Percentiles rank a stretch among this genome's conserved stretches.
Conservation (phyloP, 2,113 vertebrate species). For the Propithecus coquereli region DNA sequence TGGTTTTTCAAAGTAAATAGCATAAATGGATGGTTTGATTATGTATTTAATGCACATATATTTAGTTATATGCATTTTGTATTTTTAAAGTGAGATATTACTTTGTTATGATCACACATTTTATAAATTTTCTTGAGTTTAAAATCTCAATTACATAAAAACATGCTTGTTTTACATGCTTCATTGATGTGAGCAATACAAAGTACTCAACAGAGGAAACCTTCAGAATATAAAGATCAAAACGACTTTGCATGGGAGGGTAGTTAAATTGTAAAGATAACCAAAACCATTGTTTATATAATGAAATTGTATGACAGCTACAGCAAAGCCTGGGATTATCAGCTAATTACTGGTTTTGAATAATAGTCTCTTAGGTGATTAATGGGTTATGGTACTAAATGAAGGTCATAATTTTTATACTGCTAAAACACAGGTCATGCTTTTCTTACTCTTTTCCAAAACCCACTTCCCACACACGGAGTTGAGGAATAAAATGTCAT, state of each 20-base stretch:
- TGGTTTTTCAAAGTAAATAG: constrained; percentile 10
- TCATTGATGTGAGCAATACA: background rate
- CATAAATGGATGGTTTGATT: background rate
- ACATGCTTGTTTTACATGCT: background rate
- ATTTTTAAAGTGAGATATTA: background rate
- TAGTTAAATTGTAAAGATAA: background rate
- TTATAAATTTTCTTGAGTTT: background rate
- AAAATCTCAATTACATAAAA: background rate
- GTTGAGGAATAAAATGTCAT: background rate
- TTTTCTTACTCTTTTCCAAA: background rate
- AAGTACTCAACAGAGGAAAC: background rate
- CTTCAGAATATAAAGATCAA: background rate
- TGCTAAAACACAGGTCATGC: background rate
- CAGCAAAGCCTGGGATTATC: background rate
- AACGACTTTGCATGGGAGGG: background rate
- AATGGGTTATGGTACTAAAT: background rate
- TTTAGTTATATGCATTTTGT: background rate
- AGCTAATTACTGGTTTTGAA: background rate
- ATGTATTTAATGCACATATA: background rate
- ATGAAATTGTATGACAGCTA: background rate
- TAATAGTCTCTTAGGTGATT: background rate
- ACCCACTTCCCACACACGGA: background rate
- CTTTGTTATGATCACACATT: background rate
- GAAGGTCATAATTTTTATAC: background rate
- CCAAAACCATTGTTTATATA: background rate